phyloP scores from a whole-genome alignment of 2,888 invertebrate species.

The Spisula subtruncata region DNA sequence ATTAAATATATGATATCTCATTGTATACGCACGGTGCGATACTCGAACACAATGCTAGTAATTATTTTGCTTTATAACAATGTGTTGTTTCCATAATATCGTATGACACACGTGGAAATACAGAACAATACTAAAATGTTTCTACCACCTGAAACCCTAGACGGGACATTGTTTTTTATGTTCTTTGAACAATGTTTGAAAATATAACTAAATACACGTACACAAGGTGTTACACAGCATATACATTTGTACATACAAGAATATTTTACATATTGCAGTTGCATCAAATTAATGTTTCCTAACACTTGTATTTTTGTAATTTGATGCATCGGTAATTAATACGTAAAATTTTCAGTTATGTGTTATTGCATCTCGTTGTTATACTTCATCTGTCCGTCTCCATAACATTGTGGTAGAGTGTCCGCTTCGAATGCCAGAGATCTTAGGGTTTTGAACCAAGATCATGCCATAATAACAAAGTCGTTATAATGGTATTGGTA shows the following conservation, averaged over 20 bases:
- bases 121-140: background rate
- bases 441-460: too few relatives aligned
- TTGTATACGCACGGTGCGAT: background rate
- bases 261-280: background rate
- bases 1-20: too few relatives aligned
- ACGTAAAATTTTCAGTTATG: too few relatives aligned
- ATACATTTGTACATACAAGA: background rate
- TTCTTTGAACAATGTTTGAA: background rate
- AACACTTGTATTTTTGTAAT: too few relatives aligned
- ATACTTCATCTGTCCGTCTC: too few relatives aligned
- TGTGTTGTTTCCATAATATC: background rate
- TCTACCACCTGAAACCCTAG: background rate
- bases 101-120: background rate
- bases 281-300: too few relatives aligned
- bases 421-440: too few relatives aligned
- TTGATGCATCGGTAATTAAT: too few relatives aligned
- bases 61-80: background rate
- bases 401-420: too few relatives aligned
- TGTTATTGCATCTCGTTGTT: too few relatives aligned
- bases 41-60: background rate
- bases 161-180: background rate
- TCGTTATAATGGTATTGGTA: too few relatives aligned
- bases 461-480: too few relatives aligned
- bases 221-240: background rate
- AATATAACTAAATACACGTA: background rate